Evolutionary conservation across 2,797 vertebrate genomes (phyloP).

Genomic region (Mus spretus): DNA sequence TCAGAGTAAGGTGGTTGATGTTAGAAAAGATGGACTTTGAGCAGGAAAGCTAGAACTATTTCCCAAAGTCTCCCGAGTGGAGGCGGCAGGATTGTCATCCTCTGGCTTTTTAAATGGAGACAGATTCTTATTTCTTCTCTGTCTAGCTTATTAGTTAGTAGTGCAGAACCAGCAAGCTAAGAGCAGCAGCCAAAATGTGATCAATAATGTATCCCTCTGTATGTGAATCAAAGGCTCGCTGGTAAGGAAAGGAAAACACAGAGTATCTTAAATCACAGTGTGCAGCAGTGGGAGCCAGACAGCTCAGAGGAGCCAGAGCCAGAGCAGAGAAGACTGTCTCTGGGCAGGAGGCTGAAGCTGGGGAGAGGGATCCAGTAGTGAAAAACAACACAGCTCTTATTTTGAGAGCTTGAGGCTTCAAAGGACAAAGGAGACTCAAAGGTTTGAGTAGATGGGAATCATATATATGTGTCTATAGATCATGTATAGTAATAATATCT

Average conservation of each 20-base stretch:
- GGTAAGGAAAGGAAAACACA: constrained; percentile 56
- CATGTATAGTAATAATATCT: background rate
- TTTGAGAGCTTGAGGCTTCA: constrained; percentile 72
- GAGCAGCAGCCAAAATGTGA: constrained; percentile 69
- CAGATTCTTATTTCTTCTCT: constrained; percentile 6
- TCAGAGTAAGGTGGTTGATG: background rate
- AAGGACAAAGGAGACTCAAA: constrained; percentile 58
- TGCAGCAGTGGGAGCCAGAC: constrained; percentile 46
- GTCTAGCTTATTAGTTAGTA: constrained; percentile 71
- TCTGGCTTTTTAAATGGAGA: constrained; percentile 53
- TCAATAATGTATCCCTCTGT: constrained; percentile 82
- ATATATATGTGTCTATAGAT: background rate
- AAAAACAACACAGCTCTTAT: constrained; percentile 68
- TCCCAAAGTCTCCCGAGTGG: background rate
- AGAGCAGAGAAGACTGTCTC: background rate
- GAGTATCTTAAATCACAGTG: constrained; percentile 67
- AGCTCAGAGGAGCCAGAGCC: constrained; percentile 9
- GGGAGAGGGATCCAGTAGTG: constrained; percentile 42
- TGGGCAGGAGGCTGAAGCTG: constrained; percentile 18
- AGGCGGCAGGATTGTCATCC: background rate
- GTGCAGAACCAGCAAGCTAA: constrained; percentile 43
- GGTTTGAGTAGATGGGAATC: constrained; percentile 21
- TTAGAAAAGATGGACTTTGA: background rate
- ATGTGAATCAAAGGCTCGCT: constrained; percentile 73
- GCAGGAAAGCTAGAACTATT: background rate